These are phyloP conservation scores for Paramormyrops kingsleyae DNA, from an alignment of 2,113 vertebrate genomes.

Conservation along the genomic window DNA sequence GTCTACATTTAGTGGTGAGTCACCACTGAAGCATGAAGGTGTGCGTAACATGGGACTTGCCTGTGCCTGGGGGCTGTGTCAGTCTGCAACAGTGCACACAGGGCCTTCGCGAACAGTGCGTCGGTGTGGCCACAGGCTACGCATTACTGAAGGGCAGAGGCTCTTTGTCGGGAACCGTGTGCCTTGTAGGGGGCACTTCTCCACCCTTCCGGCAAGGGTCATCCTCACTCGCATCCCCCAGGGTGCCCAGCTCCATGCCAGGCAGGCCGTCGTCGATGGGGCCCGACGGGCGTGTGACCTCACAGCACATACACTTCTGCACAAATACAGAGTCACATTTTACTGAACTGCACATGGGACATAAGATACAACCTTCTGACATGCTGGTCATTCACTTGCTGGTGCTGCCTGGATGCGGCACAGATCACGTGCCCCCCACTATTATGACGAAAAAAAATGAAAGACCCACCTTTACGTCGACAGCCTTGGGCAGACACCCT, in stretches of 20 bases:
- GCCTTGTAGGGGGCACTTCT: conserved; percentile 42
- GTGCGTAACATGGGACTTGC: neutral
- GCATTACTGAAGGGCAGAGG: conserved; percentile 28
- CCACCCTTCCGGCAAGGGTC: conserved; percentile 32
- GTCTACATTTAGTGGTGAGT: neutral
- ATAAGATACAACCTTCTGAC: neutral
- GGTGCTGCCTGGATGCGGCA: neutral
- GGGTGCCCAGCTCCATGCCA: conserved; percentile 65
- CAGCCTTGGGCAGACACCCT: conserved; percentile 68
- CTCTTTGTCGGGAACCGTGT: conserved; percentile 23
- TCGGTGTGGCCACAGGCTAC: neutral
- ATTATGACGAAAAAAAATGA: neutral
- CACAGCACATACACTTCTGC: conserved; percentile 83
- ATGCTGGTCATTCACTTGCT: neutral
- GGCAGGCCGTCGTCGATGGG: conserved; percentile 60
- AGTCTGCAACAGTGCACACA: neutral
- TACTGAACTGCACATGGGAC: conserved; percentile 18
- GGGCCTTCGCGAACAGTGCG: neutral
- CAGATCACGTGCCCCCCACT: neutral
- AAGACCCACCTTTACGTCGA: conserved; percentile 68
- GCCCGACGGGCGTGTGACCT: conserved; percentile 44
- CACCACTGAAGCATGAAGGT: neutral
- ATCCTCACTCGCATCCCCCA: conserved; percentile 56
- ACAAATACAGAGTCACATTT: conserved; percentile 53
- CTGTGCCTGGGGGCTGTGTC: neutral